Conservation (phyloP, 2,888 invertebrate species). For the Reticulitermes lucifugus region DNA sequence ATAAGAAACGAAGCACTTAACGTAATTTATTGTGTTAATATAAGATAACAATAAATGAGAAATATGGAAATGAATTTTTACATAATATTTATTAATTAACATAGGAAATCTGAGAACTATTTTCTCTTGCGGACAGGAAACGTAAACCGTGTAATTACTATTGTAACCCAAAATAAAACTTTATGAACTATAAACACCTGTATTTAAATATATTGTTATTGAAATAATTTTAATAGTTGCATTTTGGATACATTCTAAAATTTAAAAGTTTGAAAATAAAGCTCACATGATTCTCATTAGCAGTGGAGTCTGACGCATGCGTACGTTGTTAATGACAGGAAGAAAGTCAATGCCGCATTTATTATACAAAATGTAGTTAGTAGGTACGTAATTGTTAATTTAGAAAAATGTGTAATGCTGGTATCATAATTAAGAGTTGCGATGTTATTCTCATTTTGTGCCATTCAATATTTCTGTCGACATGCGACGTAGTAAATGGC, state of each 20-base stretch:
- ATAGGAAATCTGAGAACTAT: constrained; percentile 42
- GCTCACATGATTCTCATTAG: not conserved
- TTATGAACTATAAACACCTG: not conserved
- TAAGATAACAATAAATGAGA: not conserved
- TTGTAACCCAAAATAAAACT: constrained; percentile 38
- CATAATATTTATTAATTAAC: not conserved
- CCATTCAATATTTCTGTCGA: not conserved
- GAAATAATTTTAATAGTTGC: constrained; percentile 11
- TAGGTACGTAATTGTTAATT: not conserved
- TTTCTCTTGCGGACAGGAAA: constrained; percentile 45
- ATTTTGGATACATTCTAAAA: not conserved
- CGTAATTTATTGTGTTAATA: not conserved
- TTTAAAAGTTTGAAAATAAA: not conserved
- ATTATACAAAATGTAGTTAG: not conserved
- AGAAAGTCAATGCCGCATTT: not conserved
- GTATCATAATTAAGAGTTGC: not conserved
- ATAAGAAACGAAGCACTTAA: not conserved
- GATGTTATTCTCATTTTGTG: not conserved
- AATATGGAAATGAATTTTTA: not conserved
- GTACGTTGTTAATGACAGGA: not conserved
- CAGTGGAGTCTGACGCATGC: not conserved
- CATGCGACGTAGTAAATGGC: not conserved
- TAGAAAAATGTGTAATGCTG: not conserved
- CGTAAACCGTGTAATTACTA: constrained; percentile 41
- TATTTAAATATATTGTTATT: constrained; percentile 6